Evolutionary conservation across 2,797 vertebrate species (phyloP).

Genomic region (Brachyrhaphis roseni): DNA sequence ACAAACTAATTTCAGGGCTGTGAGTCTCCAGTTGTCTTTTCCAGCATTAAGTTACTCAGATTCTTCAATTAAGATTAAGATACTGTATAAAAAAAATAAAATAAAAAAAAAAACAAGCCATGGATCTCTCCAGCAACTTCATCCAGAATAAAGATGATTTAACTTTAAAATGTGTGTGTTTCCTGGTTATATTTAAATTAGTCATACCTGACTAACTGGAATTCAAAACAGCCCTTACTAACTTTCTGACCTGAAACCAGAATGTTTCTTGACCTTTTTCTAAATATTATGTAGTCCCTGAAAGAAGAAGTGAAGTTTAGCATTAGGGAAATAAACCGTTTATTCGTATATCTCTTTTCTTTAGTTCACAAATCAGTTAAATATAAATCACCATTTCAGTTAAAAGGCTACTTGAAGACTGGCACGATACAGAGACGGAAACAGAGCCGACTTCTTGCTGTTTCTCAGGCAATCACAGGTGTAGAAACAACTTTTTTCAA

Average conservation of each 20-base stretch:
- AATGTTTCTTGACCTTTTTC: neutral
- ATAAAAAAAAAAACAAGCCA: neutral
- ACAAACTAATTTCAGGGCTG: neutral
- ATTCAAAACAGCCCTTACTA: neutral
- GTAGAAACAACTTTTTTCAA: slow-evolving; percentile 50
- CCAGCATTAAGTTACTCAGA: slow-evolving; percentile 23
- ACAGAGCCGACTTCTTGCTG: slow-evolving; percentile 71
- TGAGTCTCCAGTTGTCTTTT: slow-evolving; percentile 11
- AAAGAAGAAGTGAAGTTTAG: slow-evolving; percentile 44
- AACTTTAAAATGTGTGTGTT: neutral
- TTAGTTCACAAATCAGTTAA: slow-evolving; percentile 80
- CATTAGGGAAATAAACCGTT: slow-evolving; percentile 91
- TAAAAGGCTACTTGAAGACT: slow-evolving; percentile 84
- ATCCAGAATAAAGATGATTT: neutral
- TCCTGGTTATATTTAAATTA: neutral
- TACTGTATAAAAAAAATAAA: too few relatives aligned
- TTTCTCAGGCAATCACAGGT: slow-evolving; percentile 72
- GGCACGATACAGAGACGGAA: slow-evolving; percentile 85
- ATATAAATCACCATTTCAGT: slow-evolving; percentile 81
- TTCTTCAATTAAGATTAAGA: slow-evolving; percentile 1
- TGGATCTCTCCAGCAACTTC: neutral
- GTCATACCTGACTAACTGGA: neutral
- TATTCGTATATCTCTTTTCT: slow-evolving; percentile 78
- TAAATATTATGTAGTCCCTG: neutral
- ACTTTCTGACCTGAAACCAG: neutral